Evolutionary conservation across 2,113 vertebrate genomes (phyloP).

Genomic region (Ia io): DNA sequence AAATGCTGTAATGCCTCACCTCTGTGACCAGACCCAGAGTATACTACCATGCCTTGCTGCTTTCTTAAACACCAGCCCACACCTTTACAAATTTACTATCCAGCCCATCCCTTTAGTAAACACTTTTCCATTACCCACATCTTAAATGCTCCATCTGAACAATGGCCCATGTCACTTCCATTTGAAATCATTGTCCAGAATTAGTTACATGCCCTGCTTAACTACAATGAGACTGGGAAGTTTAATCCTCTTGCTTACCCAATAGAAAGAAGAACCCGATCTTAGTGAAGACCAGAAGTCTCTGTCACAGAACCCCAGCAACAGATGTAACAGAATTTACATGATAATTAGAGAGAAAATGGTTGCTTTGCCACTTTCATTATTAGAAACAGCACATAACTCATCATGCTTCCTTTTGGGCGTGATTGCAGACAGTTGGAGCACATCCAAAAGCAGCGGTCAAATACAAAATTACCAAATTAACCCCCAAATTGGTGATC

Average conservation of each 20-base stretch:
- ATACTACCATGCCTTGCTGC: not conserved
- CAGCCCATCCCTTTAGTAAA: not conserved
- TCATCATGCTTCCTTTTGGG: not conserved
- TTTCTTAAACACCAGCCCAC: not conserved
- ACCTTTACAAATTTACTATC: not conserved
- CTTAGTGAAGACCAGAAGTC: not conserved
- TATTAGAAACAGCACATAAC: not conserved
- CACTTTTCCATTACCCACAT: not conserved
- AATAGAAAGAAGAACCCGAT: not conserved
- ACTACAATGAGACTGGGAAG: not conserved
- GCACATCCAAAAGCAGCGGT: slow-evolving; percentile 27
- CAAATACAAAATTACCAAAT: slow-evolving; percentile 48
- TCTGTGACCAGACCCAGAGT: not conserved
- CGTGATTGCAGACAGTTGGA: not conserved
- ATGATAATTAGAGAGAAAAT: not conserved
- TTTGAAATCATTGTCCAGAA: not conserved
- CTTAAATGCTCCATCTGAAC: not conserved
- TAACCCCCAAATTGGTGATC: slow-evolving; percentile 39
- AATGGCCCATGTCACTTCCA: not conserved
- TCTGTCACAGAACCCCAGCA: not conserved
- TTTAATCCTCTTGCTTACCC: not conserved
- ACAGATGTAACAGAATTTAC: not conserved
- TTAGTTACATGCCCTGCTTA: not conserved
- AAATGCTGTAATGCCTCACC: too few species aligned
- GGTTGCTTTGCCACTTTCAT: not conserved